phyloP scores from a whole-genome alignment of 2,113 vertebrate species.

The mouse (Mus musculus) region GRCm39 chrX:55519001-55519500 shows the following conservation, averaged over 20 bases:
- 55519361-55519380: conserved; percentile 30
- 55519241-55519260: not conserved
- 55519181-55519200: conserved; percentile 26
- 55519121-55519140: not conserved
- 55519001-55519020: conserved; percentile 32
- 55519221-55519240: not conserved
- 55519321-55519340: not conserved
- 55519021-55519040: conserved; percentile 20
- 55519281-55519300: not conserved
- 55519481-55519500: not conserved
- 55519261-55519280: conserved; percentile 4
- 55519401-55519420: conserved; percentile 10
- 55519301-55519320: not conserved
- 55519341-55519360: not conserved
- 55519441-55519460: conserved; percentile 26
- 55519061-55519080: conserved; percentile 6
- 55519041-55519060: not conserved
- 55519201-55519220: conserved; percentile 31
- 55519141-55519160: not conserved
- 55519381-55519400: conserved; percentile 51
- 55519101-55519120: not conserved
- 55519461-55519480: not conserved
- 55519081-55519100: not conserved
- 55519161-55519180: conserved; percentile 36
- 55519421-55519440: not conserved